Evolutionary conservation across 2,113 vertebrate species (phyloP).

Genomic region (Okapia johnstoni): DNA sequence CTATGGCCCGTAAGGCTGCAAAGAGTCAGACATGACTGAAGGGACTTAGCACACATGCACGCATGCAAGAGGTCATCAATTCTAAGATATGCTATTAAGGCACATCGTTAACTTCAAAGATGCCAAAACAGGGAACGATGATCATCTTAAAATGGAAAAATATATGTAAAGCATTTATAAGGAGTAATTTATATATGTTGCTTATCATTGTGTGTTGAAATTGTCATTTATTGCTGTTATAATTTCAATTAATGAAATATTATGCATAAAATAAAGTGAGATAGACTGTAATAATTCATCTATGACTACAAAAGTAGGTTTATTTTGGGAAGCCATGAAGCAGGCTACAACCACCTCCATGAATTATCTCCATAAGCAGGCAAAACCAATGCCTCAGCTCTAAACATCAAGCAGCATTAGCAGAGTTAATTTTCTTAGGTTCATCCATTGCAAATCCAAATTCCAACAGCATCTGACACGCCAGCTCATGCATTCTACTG

Average conservation of each 20-base stretch:
- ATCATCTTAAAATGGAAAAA: background rate
- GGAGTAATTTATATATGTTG: background rate
- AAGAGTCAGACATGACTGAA: background rate
- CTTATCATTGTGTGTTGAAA: background rate
- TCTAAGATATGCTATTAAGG: background rate
- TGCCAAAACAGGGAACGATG: background rate
- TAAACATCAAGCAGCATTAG: background rate
- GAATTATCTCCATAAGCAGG: background rate
- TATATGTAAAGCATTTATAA: background rate
- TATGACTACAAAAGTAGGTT: background rate
- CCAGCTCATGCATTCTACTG: background rate
- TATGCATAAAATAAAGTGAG: background rate
- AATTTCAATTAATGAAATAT: background rate
- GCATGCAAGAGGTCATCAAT: background rate
- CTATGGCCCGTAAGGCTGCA: background rate
- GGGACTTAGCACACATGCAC: fast-evolving
- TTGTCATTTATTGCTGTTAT: background rate
- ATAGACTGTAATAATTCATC: background rate
- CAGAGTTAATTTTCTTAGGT: conserved; percentile 24
- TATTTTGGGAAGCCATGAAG: background rate
- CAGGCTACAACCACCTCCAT: background rate
- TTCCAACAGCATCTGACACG: conserved; percentile 11
- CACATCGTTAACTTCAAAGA: background rate
- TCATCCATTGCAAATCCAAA: conserved; percentile 35
- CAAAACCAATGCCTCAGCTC: background rate